Evolutionary conservation across 2,113 vertebrate genomes (phyloP).

Genomic region (Meleagris gallopavo): DNA sequence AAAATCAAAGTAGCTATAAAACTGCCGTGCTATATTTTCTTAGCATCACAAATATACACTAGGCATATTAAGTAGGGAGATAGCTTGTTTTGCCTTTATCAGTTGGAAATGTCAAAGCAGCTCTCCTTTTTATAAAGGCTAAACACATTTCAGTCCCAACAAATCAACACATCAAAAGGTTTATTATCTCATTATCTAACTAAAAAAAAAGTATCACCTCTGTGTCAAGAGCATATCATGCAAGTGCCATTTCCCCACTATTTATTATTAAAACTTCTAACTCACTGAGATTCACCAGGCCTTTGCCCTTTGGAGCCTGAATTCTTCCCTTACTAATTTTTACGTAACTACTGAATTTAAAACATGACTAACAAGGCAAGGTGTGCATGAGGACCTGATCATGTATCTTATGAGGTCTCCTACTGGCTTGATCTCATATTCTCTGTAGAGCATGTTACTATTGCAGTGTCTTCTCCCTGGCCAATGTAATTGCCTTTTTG

Average conservation of each 20-base stretch:
- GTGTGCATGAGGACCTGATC: not conserved
- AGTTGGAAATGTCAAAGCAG: conserved; percentile 4
- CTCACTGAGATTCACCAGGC: not conserved
- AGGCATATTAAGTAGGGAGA: not conserved
- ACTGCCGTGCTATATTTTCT: not conserved
- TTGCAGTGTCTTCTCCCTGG: not conserved
- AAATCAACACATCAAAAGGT: not conserved
- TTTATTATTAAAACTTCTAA: not conserved
- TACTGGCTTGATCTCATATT: not conserved
- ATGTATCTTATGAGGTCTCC: not conserved
- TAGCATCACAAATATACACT: not conserved
- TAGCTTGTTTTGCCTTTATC: not conserved
- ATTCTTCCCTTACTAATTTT: not conserved
- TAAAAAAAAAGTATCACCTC: conserved; percentile 14
- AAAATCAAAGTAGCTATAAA: conserved; percentile 1
- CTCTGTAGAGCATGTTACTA: not conserved
- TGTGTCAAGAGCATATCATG: not conserved
- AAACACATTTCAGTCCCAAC: not conserved
- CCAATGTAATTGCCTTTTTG: not conserved
- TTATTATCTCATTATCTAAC: conserved; percentile 17
- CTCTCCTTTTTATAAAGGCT: not conserved
- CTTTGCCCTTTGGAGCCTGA: not conserved
- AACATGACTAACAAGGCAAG: not conserved
- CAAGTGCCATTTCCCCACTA: not conserved
- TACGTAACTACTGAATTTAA: not conserved